Percentiles rank a stretch among this genome's conserved stretches.
These are phyloP conservation scores for Nomada hirtipes DNA, from an alignment of 2,888 invertebrate genomes.

Conservation along the genomic window DNA sequence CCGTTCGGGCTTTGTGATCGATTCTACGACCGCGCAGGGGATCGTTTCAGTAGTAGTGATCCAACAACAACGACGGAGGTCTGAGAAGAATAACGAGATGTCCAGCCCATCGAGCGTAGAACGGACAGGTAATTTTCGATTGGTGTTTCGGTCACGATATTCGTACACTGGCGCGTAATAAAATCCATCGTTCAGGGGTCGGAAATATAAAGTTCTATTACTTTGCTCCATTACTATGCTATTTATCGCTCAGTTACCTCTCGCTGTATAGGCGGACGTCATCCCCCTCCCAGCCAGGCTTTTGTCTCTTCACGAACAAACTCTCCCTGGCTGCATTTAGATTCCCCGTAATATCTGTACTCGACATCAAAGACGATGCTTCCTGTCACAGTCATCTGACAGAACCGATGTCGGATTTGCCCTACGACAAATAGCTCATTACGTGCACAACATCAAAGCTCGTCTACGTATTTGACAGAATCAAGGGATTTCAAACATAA, in stretches of 20 bases:
- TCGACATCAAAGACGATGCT: conserved; percentile 56
- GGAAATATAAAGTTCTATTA: conserved; percentile 23
- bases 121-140: background rate
- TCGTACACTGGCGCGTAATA: background rate
- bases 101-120: background rate
- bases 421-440: conserved; percentile 39
- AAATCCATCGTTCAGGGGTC: conserved; percentile 11
- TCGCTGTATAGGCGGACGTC: background rate
- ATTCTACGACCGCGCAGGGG: background rate
- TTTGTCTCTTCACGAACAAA: conserved; percentile 21
- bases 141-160: conserved; percentile 3
- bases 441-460: conserved; percentile 39
- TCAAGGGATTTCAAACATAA: background rate
- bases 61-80: conserved; percentile 3
- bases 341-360: conserved; percentile 52
- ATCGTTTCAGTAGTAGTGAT: background rate
- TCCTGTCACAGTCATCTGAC: conserved; percentile 46
- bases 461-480: conserved; percentile 6
- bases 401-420: conserved; percentile 10
- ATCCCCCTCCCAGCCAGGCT: background rate
- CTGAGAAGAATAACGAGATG: background rate
- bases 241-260: conserved; percentile 24
- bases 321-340: conserved; percentile 6
- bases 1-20: background rate
- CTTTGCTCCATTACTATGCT: background rate